A percentile compares a stretch with the other conserved stretches of the same genome.
These are phyloP conservation scores for Corynorhinus townsendii DNA, from an alignment of 2,113 vertebrate genomes.

Conservation along the genomic window DNA sequence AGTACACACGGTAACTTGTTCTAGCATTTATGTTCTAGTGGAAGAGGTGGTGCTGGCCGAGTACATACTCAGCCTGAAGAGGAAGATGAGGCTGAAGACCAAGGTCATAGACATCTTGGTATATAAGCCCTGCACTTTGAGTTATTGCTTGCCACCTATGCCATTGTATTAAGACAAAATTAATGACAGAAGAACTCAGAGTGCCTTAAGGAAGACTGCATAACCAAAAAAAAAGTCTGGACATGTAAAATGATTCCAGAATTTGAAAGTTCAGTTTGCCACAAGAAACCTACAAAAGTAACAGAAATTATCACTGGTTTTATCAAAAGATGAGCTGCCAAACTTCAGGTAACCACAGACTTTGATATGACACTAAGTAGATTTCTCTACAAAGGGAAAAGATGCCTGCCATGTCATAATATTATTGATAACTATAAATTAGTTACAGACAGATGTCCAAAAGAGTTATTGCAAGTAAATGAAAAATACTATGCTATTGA, in stretches of 20 bases:
- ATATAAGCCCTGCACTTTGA: not conserved
- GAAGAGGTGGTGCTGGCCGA: slow-evolving; percentile 87
- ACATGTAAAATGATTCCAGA: slow-evolving; percentile 82
- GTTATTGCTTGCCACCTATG: not conserved
- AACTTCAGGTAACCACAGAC: slow-evolving; percentile 92
- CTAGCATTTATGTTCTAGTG: slow-evolving; percentile 84
- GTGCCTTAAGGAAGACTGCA: not conserved
- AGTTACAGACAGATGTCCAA: slow-evolving; percentile 86
- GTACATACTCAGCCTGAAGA: slow-evolving; percentile 89
- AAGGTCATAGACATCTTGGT: slow-evolving; percentile 85
- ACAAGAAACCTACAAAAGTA: slow-evolving; percentile 87
- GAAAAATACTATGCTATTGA: slow-evolving; percentile 92
- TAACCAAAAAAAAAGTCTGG: not conserved
- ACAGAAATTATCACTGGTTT: slow-evolving; percentile 91
- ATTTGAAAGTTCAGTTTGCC: slow-evolving; percentile 89
- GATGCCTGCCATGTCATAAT: slow-evolving; percentile 91
- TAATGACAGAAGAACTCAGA: not conserved
- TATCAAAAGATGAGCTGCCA: slow-evolving; percentile 89
- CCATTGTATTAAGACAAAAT: not conserved
- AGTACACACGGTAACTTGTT: slow-evolving; percentile 84
- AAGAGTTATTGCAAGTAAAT: slow-evolving; percentile 89
- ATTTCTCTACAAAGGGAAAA: slow-evolving; percentile 90
- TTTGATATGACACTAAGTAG: slow-evolving; percentile 94
- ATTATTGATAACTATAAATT: slow-evolving; percentile 89
- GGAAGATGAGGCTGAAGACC: slow-evolving; percentile 87